These are phyloP conservation scores for Cetoscarus ocellatus DNA, from an alignment of 2,797 vertebrate species.

Conservation along the genomic window DNA sequence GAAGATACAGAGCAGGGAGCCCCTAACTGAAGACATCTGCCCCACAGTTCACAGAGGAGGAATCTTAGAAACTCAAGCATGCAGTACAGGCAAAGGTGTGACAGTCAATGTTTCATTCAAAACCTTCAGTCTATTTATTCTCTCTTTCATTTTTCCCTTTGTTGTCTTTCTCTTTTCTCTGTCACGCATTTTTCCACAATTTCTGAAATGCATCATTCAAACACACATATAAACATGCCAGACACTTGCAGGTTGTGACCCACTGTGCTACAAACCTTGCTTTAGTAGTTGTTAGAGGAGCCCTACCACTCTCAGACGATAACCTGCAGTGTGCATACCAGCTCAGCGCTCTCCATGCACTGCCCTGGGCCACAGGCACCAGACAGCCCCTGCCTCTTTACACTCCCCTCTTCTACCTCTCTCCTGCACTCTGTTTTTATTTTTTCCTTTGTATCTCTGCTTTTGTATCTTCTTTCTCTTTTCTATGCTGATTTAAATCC, in stretches of 20 bases:
- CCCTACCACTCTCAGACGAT: slow-evolving; percentile 52
- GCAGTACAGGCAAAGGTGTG: slow-evolving; percentile 33
- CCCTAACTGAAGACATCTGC: slow-evolving; percentile 48
- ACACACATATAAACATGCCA: slow-evolving; percentile 31
- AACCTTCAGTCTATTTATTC: slow-evolving; percentile 18
- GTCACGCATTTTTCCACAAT: slow-evolving; percentile 14
- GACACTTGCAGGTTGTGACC: slow-evolving; percentile 53
- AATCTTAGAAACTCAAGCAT: slow-evolving; percentile 4
- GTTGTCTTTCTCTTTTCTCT: slow-evolving; percentile 14
- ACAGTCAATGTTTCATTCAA: slow-evolving; percentile 29
- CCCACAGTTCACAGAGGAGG: slow-evolving; percentile 32
- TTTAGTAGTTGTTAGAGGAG: slow-evolving; percentile 60
- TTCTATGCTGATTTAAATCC: slow-evolving; percentile 32
- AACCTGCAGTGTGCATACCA: slow-evolving; percentile 63
- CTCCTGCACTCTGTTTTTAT: slow-evolving; percentile 35
- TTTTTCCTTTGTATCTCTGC: slow-evolving; percentile 29
- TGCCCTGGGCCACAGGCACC: slow-evolving; percentile 59
- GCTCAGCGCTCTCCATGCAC: slow-evolving; percentile 62
- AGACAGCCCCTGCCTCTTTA: slow-evolving; percentile 64
- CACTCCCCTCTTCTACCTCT: slow-evolving; percentile 47
- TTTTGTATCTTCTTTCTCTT: slow-evolving; percentile 6
- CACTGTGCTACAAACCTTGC: slow-evolving; percentile 59
- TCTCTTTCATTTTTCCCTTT: slow-evolving; percentile 16
- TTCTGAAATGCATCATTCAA: slow-evolving; percentile 33
- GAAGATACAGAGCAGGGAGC: slow-evolving; percentile 55